Percentiles rank a stretch among this genome's conserved stretches.
Conservation (phyloP, 2,888 invertebrate genomes). For the Biston stratarius region DNA sequence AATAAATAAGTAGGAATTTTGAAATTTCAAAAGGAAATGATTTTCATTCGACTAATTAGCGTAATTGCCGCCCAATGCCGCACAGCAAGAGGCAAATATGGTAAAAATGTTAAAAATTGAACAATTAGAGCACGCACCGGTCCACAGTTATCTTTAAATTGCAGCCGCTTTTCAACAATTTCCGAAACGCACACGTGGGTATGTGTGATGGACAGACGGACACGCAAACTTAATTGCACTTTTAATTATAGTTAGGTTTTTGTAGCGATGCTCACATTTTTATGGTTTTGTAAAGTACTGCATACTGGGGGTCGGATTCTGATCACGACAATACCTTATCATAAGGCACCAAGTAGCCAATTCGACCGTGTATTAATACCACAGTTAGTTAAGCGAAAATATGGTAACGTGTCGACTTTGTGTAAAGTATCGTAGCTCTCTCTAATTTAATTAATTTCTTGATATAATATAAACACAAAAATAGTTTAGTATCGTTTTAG, state of each 20-base stretch:
- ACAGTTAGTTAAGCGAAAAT: no score
- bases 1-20: not conserved
- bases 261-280: conserved; percentile 10
- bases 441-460: no score
- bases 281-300: not conserved
- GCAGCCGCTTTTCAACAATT: conserved; percentile 41
- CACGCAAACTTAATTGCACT: conserved; percentile 53
- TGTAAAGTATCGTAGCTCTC: no score
- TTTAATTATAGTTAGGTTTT: conserved; percentile 44
- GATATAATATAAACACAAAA: no score
- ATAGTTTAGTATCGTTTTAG: no score
- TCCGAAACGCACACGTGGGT: conserved; percentile 52
- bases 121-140: conserved; percentile 26
- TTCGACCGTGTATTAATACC: no score
- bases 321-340: not conserved
- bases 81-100: conserved; percentile 10
- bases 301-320: not conserved
- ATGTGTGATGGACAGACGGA: conserved; percentile 54
- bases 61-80: conserved; percentile 14
- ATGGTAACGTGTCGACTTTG: no score
- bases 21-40: conserved; percentile 20
- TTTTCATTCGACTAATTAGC: conserved; percentile 16
- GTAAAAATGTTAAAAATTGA: conserved; percentile 12
- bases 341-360: no score
- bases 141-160: conserved; percentile 35